Percentiles rank a stretch among this genome's conserved stretches.
These are phyloP conservation scores for Leptobrachium ailaonicum DNA, from an alignment of 2,113 vertebrate species.

Conservation along the genomic window DNA sequence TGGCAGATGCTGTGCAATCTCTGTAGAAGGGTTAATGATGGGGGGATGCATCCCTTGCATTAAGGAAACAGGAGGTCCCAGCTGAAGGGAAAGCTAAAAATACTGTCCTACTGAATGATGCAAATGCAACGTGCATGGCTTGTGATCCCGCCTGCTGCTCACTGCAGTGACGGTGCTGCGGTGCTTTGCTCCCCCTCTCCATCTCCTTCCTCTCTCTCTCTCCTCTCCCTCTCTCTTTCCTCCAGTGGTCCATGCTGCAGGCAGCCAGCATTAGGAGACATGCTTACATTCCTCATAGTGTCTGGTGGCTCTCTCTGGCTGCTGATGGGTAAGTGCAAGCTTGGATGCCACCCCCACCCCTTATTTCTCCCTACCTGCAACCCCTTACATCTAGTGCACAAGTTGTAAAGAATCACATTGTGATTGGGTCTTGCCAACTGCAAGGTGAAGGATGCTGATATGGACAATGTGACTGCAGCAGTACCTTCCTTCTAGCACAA, in stretches of 20 bases:
- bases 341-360: background rate
- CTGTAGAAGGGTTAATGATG: slow-evolving; percentile 28
- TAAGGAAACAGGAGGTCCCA: slow-evolving; percentile 33
- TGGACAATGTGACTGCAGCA: background rate
- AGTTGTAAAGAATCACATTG: background rate
- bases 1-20: slow-evolving; percentile 39
- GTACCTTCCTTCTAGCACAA: too few relatives aligned
- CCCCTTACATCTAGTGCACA: background rate
- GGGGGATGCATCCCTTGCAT: background rate
- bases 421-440: background rate
- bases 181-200: slow-evolving; percentile 7
- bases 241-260: slow-evolving; percentile 50
- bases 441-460: background rate
- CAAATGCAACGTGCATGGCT: background rate
- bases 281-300: slow-evolving; percentile 72
- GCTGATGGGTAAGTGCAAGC: slow-evolving; percentile 66
- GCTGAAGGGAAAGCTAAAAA: slow-evolving; percentile 39
- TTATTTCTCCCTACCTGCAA: background rate
- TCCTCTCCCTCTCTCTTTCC: background rate
- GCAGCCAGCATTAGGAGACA: slow-evolving; percentile 55
- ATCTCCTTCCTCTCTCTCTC: background rate
- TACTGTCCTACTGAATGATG: slow-evolving; percentile 39
- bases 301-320: slow-evolving; percentile 71
- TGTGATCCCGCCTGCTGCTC: slow-evolving; percentile 35
- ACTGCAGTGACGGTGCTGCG: slow-evolving; percentile 56